Conservation (phyloP, 2,888 invertebrate genomes). For the Sminthurides aquaticus region DNA sequence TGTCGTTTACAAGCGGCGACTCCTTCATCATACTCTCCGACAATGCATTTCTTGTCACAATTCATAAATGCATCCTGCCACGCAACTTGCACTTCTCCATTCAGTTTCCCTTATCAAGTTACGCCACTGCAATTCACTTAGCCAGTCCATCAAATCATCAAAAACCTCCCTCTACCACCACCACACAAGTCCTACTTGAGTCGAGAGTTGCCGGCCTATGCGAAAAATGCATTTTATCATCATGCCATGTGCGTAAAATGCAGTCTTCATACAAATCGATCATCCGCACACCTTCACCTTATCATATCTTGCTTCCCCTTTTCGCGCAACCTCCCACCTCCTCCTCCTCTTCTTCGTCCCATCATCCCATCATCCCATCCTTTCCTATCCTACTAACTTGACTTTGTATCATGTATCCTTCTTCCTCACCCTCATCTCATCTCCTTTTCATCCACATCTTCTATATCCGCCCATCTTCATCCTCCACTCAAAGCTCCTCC, state of each 20-base stretch:
- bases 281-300: neutral
- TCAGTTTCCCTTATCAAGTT: neutral
- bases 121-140: neutral
- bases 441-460: too few species aligned
- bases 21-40: too few species aligned
- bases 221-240: neutral
- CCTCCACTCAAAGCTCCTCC: too few species aligned
- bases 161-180: neutral
- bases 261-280: neutral
- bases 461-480: too few species aligned
- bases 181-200: neutral
- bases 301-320: neutral
- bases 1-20: too few species aligned
- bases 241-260: neutral
- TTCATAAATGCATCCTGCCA: neutral
- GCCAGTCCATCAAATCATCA: conserved; percentile 1
- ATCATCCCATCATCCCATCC: neutral
- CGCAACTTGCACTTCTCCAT: neutral
- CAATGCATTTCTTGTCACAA: neutral
- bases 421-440: neutral
- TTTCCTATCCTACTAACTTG: neutral
- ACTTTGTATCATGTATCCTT: too few species aligned
- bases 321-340: neutral
- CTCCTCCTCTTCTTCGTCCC: neutral
- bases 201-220: neutral